Evolutionary conservation across 1,140 invertebrate species (phyloP).

Genomic region (Ptiloglossa arizonensis): DNA sequence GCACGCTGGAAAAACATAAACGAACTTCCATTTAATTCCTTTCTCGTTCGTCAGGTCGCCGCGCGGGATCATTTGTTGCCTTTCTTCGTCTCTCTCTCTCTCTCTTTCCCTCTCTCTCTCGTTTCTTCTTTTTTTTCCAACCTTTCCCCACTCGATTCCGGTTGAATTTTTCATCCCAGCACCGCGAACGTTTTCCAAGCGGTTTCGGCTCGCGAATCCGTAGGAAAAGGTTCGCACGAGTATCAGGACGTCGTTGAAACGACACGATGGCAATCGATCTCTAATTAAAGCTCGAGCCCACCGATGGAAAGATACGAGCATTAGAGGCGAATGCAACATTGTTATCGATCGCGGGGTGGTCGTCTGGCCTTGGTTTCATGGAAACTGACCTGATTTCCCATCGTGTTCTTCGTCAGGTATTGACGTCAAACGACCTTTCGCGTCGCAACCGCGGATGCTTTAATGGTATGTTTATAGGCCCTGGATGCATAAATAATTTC

Average conservation of each 20-base stretch:
- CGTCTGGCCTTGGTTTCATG: conserved; percentile 42
- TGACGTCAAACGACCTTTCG: conserved; percentile 47
- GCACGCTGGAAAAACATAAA: background rate
- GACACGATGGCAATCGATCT: too few relatives aligned
- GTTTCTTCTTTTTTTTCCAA: too few relatives aligned
- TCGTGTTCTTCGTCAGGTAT: conserved; percentile 23
- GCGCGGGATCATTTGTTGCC: background rate
- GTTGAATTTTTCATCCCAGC: too few relatives aligned
- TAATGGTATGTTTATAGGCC: conserved; percentile 8
- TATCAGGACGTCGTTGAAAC: too few relatives aligned
- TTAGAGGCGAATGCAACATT: conserved; percentile 38
- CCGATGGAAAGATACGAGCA: conserved; percentile 24
- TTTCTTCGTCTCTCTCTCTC: too few relatives aligned
- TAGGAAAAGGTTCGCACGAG: background rate
- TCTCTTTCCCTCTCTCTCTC: too few relatives aligned
- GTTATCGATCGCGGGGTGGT: conserved; percentile 24
- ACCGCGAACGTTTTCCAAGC: background rate
- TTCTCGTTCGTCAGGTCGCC: background rate
- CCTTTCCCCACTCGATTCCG: too few relatives aligned
- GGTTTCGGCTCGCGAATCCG: background rate
- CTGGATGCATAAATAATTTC: conserved; percentile 14
- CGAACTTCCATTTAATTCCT: background rate
- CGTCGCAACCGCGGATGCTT: background rate
- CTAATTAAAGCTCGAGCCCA: conserved; percentile 39
- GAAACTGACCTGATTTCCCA: conserved; percentile 44